Conservation (phyloP, 92 coral and sea anemone genomes). For the Epizoanthus scotinus region DNA sequence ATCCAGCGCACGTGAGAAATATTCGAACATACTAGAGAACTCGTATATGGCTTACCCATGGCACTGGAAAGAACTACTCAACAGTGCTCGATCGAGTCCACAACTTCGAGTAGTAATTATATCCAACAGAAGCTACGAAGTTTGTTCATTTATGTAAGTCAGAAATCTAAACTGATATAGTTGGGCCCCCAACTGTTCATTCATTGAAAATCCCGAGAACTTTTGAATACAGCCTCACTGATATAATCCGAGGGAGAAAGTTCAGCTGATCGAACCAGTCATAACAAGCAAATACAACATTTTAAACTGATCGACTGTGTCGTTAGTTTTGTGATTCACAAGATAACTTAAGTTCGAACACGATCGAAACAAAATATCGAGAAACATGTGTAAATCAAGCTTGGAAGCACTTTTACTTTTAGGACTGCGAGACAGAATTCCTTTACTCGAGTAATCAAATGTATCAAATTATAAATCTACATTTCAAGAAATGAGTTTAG, state of each 20-base stretch:
- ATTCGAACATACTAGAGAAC: no score
- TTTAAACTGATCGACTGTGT: neutral
- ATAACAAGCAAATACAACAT: neutral
- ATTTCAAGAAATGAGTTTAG: neutral
- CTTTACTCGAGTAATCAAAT: slow-evolving; percentile 1
- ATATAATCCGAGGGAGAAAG: neutral
- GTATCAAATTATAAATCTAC: slow-evolving; percentile 4
- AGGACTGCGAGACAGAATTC: neutral
- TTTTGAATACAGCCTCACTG: slow-evolving; percentile 16
- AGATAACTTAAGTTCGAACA: neutral
- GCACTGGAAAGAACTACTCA: no score
- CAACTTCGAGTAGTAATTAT: no score
- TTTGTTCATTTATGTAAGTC: neutral
- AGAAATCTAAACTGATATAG: neutral
- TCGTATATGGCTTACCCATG: no score
- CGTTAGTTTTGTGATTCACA: neutral
- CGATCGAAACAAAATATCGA: neutral
- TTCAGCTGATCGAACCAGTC: slow-evolving; percentile 29
- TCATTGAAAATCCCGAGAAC: slow-evolving; percentile 9
- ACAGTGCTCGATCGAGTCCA: no score
- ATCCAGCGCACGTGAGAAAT: no score
- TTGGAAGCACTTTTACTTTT: neutral
- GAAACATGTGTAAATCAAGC: neutral
- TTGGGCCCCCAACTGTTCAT: neutral
- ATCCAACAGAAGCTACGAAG: no score